These are phyloP conservation scores for Apteryx owenii DNA, from an alignment of 2,113 vertebrate species.

Conservation along the genomic window DNA sequence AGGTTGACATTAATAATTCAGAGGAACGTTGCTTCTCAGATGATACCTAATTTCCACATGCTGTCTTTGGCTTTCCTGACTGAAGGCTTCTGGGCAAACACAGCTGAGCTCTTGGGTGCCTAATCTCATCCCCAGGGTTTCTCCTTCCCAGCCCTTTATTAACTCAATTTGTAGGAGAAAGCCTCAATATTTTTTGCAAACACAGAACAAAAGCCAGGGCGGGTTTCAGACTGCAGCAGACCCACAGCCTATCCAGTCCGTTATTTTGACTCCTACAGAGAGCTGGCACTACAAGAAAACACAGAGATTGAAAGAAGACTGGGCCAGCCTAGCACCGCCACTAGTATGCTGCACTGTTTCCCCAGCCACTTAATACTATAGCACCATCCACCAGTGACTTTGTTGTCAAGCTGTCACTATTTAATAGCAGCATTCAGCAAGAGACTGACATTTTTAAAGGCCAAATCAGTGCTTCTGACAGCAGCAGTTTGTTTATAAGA, in stretches of 20 bases:
- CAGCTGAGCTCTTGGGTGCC: neutral
- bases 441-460: neutral
- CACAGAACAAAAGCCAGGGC: neutral
- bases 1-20: conserved; percentile 1
- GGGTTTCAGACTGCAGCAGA: neutral
- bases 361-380: neutral
- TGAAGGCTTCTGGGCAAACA: neutral
- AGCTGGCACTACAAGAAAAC: neutral
- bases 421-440: neutral
- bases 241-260: accelerated
- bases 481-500: conserved; percentile 16
- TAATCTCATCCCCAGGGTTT: accelerated
- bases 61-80: neutral
- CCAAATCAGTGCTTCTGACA: neutral
- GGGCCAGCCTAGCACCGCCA: neutral
- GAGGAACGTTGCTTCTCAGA: neutral
- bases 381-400: neutral
- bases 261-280: neutral
- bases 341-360: neutral
- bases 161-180: neutral
- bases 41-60: neutral
- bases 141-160: neutral
- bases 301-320: neutral
- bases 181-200: neutral
- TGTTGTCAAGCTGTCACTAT: neutral